A percentile compares a stretch with the other conserved stretches of the same genome.
phyloP scores from a whole-genome alignment of 2,113 vertebrate genomes.

The Aspiorhynchus laticeps region DNA sequence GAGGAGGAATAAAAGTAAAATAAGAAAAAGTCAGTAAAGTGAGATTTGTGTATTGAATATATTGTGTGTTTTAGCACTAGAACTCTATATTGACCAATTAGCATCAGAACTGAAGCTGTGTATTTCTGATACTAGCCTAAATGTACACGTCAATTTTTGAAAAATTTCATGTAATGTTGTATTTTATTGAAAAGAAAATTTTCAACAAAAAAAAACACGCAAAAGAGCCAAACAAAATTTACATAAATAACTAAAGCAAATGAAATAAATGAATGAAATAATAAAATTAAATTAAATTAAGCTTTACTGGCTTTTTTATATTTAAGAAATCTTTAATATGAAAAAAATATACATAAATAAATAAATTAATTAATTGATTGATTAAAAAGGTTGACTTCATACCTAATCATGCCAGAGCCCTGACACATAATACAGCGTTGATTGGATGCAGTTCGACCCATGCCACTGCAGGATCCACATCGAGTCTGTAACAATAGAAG shows the following conservation, averaged over 20 bases:
- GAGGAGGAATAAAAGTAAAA: too few species aligned
- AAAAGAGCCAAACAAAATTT: too few species aligned
- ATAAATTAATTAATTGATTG: neutral
- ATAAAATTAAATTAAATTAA: neutral
- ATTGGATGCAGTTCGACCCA: neutral
- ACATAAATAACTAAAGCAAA: neutral
- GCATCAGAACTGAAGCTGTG: too few species aligned
- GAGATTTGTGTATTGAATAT: too few species aligned
- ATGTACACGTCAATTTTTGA: too few species aligned
- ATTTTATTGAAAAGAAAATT: neutral
- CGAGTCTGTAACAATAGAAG: constrained; percentile 50
- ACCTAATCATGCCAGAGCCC: constrained; percentile 52
- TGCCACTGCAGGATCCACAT: constrained; percentile 58
- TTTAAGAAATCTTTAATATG: neutral
- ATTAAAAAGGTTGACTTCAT: constrained; percentile 3
- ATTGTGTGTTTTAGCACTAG: too few species aligned
- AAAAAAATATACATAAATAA: neutral
- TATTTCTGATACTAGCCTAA: too few species aligned
- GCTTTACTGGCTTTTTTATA: neutral
- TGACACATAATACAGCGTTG: constrained; percentile 46
- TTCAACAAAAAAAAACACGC: too few species aligned
- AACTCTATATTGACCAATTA: too few species aligned
- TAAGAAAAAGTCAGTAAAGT: too few species aligned
- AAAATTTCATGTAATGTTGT: neutral
- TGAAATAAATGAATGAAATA: neutral